A percentile compares a stretch with the other conserved stretches of the same genome.
Conservation (phyloP, 2,113 vertebrate genomes). For the Indicator maculatus region DNA sequence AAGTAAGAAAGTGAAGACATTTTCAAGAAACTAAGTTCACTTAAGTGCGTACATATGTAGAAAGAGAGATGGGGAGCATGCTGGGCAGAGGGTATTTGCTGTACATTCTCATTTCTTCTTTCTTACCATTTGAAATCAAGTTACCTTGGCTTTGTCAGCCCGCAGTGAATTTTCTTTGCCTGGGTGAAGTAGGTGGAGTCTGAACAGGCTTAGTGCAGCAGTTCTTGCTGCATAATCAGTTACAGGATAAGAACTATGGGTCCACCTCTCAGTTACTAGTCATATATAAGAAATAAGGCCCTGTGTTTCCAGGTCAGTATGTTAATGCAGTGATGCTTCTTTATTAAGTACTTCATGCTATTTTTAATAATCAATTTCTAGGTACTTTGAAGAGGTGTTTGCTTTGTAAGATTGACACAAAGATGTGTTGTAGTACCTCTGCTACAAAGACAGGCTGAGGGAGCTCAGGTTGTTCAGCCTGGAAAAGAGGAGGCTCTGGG, state of each 20-base stretch:
- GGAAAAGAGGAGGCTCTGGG: no score
- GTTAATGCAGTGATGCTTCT: neutral
- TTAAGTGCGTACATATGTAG: neutral
- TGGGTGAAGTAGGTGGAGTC: neutral
- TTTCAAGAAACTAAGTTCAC: neutral
- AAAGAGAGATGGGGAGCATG: neutral
- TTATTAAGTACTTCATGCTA: neutral
- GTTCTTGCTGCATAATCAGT: neutral
- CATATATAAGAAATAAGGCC: neutral
- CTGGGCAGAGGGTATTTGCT: neutral
- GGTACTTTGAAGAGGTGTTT: neutral
- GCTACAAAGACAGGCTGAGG: no score
- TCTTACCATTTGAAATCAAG: neutral
- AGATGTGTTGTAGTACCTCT: no score
- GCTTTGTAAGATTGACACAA: neutral
- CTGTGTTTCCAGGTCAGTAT: neutral
- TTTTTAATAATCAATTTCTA: neutral
- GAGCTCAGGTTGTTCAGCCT: no score
- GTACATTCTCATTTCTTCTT: neutral
- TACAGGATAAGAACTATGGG: neutral
- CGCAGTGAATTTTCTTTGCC: neutral
- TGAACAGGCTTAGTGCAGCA: neutral
- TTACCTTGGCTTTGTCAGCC: neutral
- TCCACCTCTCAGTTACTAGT: neutral
- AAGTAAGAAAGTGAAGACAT: no score